These are phyloP conservation scores for Synanthedon vespiformis DNA, from an alignment of 2,888 invertebrate genomes.

Conservation along the genomic window DNA sequence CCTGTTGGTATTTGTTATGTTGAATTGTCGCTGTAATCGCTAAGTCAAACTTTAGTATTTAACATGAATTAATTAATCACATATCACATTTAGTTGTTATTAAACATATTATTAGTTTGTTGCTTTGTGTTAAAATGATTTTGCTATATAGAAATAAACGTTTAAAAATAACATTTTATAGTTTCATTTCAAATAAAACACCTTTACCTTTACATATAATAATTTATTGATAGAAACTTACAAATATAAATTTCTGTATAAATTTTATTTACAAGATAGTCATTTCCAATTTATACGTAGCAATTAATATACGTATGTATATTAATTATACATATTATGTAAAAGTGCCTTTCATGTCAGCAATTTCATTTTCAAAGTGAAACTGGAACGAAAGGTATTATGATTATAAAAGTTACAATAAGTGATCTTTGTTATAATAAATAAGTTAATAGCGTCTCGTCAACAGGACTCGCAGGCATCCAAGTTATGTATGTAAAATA, in stretches of 20 bases:
- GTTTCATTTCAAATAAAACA: not conserved
- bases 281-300: slow-evolving; percentile 1
- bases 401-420: not conserved
- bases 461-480: too few species aligned
- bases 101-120: slow-evolving; percentile 55
- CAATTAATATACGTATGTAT: too few species aligned
- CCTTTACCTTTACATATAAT: not conserved
- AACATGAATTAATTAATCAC: slow-evolving; percentile 39
- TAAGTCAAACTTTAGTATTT: slow-evolving; percentile 38
- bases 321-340: not conserved
- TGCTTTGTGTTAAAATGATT: slow-evolving; percentile 62
- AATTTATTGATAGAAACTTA: not conserved
- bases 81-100: slow-evolving; percentile 65
- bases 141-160: slow-evolving; percentile 62
- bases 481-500: too few species aligned
- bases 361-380: slow-evolving; percentile 1
- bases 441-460: too few species aligned
- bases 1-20: slow-evolving; percentile 45
- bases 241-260: not conserved
- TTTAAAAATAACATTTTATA: slow-evolving; percentile 29
- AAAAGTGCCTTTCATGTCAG: slow-evolving; percentile 1
- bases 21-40: slow-evolving; percentile 8
- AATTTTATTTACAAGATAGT: slow-evolving; percentile 5
- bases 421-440: too few species aligned
- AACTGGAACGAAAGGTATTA: slow-evolving; percentile 9